Evolutionary conservation across 2,797 vertebrate species (phyloP).

Genomic region (Nasua narica): DNA sequence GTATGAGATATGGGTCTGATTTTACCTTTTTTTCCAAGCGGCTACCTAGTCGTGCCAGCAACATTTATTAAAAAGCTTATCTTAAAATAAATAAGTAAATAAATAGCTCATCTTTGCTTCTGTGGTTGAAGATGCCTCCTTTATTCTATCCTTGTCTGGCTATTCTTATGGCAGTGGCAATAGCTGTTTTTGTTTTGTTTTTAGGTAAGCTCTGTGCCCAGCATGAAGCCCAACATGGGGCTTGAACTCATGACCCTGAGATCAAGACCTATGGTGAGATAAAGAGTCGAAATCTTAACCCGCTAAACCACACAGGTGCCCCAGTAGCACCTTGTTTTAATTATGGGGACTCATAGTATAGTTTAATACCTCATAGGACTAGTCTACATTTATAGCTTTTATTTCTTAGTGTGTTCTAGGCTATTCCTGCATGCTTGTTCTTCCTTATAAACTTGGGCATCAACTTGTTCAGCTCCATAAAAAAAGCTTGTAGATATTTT

Average conservation of each 20-base stretch:
- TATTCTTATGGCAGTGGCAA: not conserved
- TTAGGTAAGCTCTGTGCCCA: not conserved
- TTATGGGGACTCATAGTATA: not conserved
- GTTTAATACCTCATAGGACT: not conserved
- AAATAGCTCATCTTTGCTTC: not conserved
- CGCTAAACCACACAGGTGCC: not conserved
- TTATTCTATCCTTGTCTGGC: not conserved
- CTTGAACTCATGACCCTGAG: not conserved
- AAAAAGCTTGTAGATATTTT: not conserved
- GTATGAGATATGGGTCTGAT: not conserved
- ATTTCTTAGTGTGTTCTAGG: not conserved
- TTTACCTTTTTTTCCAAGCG: not conserved
- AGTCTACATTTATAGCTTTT: not conserved
- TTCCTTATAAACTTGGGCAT: not conserved
- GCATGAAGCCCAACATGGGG: not conserved
- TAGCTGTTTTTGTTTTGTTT: not conserved
- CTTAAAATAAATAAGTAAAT: not conserved
- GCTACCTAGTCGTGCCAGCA: not conserved
- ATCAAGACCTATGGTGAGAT: not conserved
- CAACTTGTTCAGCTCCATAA: not conserved
- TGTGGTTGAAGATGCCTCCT: not conserved
- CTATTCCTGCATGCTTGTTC: not conserved
- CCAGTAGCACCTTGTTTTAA: not conserved
- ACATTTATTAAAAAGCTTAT: not conserved
- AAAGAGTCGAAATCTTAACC: not conserved